Conservation (phyloP, 2,113 vertebrate genomes). For the Cichladusa arquata region DNA sequence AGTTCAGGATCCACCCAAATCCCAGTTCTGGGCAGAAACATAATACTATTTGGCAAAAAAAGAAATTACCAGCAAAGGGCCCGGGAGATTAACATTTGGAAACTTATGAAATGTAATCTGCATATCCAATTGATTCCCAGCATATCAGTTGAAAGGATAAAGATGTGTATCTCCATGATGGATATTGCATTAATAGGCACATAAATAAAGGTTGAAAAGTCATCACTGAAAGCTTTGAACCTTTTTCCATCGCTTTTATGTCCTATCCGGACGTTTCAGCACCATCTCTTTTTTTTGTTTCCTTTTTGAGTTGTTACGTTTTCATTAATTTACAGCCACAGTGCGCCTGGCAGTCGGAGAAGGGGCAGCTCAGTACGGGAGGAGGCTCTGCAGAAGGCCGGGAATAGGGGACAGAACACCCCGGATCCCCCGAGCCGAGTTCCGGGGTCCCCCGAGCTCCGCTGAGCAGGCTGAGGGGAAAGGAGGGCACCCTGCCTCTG, state of each 20-base stretch:
- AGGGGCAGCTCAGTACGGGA: background rate
- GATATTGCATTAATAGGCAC: conserved; percentile 82
- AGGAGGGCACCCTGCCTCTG: background rate
- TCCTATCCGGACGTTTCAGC: background rate
- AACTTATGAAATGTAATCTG: conserved; percentile 82
- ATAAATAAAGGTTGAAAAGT: conserved; percentile 81
- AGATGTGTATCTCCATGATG: conserved; percentile 82
- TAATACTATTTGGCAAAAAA: conserved; percentile 72
- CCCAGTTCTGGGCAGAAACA: too few species aligned
- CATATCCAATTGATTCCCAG: conserved; percentile 85
- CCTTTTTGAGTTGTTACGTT: background rate
- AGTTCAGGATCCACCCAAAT: too few species aligned
- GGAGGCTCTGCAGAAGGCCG: background rate
- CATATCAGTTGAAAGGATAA: conserved; percentile 83
- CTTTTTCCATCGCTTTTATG: conserved; percentile 38
- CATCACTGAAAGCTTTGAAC: conserved; percentile 77
- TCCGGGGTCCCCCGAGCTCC: background rate
- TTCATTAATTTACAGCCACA: background rate
- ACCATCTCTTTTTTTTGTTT: background rate
- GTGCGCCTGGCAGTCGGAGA: background rate
- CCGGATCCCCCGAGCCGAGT: background rate
- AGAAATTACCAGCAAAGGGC: conserved; percentile 65
- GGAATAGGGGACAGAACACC: background rate
- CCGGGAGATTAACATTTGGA: conserved; percentile 81
- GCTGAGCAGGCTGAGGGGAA: background rate